Conservation (phyloP, 2,113 vertebrate species). For the Dascyllus trimaculatus region DNA sequence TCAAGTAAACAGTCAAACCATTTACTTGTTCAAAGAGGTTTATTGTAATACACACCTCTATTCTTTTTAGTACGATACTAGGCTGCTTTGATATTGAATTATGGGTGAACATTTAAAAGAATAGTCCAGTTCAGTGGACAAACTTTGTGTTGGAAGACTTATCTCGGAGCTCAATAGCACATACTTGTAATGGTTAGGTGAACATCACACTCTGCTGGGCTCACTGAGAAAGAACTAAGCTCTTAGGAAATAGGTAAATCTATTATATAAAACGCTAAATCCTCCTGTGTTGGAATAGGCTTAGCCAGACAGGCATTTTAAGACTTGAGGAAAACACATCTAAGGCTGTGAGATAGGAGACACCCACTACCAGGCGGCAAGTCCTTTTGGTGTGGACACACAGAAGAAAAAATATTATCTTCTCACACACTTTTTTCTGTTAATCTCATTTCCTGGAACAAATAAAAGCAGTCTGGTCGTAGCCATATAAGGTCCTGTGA, state of each 20-base stretch:
- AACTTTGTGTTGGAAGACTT: conserved; percentile 30
- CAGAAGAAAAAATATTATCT: neutral
- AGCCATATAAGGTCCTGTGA: neutral
- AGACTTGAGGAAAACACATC: conserved; percentile 51
- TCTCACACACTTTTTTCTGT: neutral
- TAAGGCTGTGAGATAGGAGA: conserved; percentile 4
- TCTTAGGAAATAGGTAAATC: conserved; percentile 68
- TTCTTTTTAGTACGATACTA: neutral
- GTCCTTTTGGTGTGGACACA: conserved; percentile 2
- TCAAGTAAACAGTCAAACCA: conserved; percentile 16
- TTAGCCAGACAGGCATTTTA: conserved; percentile 69
- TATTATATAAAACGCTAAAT: conserved; percentile 76
- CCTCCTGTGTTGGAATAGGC: conserved; percentile 56
- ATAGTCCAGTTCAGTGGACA: conserved; percentile 8
- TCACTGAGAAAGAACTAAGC: conserved; percentile 57
- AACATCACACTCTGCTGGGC: conserved; percentile 59
- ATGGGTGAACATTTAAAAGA: conserved; percentile 22
- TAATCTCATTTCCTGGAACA: conserved; percentile 1
- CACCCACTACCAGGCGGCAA: neutral
- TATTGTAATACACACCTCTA: conserved; percentile 16
- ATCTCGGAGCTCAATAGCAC: conserved; percentile 6
- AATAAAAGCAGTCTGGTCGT: neutral
- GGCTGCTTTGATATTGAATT: conserved; percentile 29
- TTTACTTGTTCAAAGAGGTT: conserved; percentile 29
- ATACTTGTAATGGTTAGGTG: conserved; percentile 34